Conservation (phyloP, 2,797 vertebrate genomes). For the Micrastur ruficollis region DNA sequence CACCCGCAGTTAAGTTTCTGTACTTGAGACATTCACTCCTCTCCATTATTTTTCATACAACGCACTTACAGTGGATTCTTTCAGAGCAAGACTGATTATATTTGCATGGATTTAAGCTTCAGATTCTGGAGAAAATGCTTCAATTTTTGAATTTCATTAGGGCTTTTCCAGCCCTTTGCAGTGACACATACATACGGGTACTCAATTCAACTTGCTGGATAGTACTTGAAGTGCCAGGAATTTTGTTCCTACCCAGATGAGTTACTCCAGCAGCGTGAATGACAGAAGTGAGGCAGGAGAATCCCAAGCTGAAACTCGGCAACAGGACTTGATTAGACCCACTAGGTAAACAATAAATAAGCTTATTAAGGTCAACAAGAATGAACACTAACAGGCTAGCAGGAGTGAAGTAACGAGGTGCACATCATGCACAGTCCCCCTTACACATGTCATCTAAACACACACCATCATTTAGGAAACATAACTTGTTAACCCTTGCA, state of each 20-base stretch:
- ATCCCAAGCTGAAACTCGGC: background rate
- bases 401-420: background rate
- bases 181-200: fast-evolving
- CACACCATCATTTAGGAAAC: background rate
- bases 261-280: background rate
- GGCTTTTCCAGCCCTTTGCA: background rate
- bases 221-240: background rate
- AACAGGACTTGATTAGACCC: background rate
- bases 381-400: background rate
- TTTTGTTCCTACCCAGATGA: background rate
- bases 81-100: background rate
- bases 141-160: background rate
- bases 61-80: background rate
- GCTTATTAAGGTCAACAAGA: background rate
- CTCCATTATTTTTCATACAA: background rate
- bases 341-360: constrained; percentile 15
- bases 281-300: background rate
- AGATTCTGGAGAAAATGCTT: background rate
- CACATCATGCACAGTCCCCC: background rate
- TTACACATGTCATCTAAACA: background rate
- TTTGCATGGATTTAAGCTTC: background rate
- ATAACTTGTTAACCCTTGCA: background rate
- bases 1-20: background rate
- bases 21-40: background rate
- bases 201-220: background rate